Conservation (phyloP, 2,113 vertebrate species). For the Arothron firmamentum region DNA sequence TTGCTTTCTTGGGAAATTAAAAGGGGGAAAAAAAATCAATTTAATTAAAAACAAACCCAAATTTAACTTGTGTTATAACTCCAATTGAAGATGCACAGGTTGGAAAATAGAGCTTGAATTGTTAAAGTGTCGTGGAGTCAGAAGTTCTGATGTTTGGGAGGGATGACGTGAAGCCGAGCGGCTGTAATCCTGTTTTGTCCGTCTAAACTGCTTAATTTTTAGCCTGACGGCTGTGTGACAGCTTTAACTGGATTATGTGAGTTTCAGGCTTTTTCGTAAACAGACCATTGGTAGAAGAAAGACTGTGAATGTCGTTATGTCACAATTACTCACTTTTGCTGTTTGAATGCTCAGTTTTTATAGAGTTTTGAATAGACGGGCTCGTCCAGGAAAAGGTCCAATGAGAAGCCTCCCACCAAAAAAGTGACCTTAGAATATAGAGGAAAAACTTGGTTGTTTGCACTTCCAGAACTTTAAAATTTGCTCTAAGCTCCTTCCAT, state of each 20-base stretch:
- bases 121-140: neutral
- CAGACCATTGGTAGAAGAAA: neutral
- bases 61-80: no score
- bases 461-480: no score
- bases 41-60: no score
- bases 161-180: neutral
- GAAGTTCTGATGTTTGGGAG: conserved; percentile 6
- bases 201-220: neutral
- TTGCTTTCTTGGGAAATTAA: no score
- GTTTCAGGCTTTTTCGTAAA: conserved; percentile 6
- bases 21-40: no score
- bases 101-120: no score
- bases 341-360: neutral
- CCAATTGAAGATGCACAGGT: no score
- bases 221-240: neutral
- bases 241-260: conserved; percentile 1
- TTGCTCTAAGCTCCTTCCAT: no score
- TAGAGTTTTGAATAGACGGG: neutral
- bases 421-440: no score
- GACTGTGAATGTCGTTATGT: neutral
- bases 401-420: no score
- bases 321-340: neutral
- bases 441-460: no score
- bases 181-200: conserved; percentile 10
- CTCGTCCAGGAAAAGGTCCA: no score